Percentiles rank a stretch among this genome's conserved stretches.
Conservation (phyloP, 1,140 invertebrate species). For the Ephestia elutella region DNA sequence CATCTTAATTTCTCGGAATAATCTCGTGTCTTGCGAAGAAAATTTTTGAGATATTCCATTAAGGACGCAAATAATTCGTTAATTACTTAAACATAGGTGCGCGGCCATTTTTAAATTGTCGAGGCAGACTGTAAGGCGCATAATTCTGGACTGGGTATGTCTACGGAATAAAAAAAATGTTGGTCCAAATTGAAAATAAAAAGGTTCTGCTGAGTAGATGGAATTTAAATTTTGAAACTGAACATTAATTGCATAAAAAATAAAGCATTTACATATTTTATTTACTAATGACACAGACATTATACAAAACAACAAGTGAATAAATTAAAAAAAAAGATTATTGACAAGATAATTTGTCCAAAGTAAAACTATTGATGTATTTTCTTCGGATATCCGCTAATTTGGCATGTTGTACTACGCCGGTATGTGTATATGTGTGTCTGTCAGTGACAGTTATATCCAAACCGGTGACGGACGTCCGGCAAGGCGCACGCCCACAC, state of each 20-base stretch:
- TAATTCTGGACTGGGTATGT: no score
- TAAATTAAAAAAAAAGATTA: no score
- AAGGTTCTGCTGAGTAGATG: no score
- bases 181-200: no score
- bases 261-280: no score
- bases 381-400: neutral
- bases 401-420: neutral
- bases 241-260: no score
- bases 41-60: neutral
- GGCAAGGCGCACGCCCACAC: neutral
- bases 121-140: no score
- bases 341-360: neutral
- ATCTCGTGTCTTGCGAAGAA: neutral
- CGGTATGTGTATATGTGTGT: neutral
- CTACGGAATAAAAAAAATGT: no score
- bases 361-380: neutral
- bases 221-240: no score
- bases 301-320: no score
- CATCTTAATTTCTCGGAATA: neutral
- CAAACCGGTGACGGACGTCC: slow-evolving; percentile 1
- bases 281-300: no score
- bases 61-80: neutral
- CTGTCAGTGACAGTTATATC: neutral
- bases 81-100: neutral
- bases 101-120: neutral